Evolutionary conservation across 2,888 invertebrate species (phyloP), one percentile per base, ranked within the genome.

Genomic region (Steromphala cineraria): DNA sequence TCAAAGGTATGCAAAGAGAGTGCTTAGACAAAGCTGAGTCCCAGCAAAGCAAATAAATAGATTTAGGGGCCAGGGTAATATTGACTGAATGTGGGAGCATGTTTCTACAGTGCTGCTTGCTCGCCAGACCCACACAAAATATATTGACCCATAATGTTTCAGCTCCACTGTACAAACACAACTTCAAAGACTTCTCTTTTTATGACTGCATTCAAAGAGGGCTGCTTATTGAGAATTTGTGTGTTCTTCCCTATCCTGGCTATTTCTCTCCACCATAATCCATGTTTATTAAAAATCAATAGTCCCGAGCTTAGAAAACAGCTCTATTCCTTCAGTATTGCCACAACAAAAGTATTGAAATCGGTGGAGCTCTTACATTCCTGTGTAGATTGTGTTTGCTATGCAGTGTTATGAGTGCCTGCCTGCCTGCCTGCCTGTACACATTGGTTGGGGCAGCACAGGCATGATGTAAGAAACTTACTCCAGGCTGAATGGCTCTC

Each of bases 41-140:
- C 67, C 46, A 21, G 67, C 40, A 75, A 80, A 75, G 75, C 75
- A 80, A 80, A 80, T 75, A 80, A 80, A 80, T 80, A 80, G 80
- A 80, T 80, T 80, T 75, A 75, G 53, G 62, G 80, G 56, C 62
- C 75, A 62, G 75, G 67, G 46, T 75, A 76, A 67, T 67, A 80
- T 80, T 75, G 75, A 75, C 75, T 28, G 31, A 53, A 53, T 55
- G 55, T 31, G 31, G 55, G 36, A 53, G 53, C 46, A 75, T 53
- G 75, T 75, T 75, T 21, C 75, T 53, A 17, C 52, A 21, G 24
- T 75, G 24, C n/a, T 5, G 67, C 36, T 21, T 13, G 10, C 46
- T 75, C n/a, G 67, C 53, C 19, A 24, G 53, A 52, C 53, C 75
- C 53, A 75, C 75, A 75, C 52, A 75, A 52, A 75, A 75, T 53